Conservation (phyloP, 1,140 invertebrate species). For the Spodoptera litura region DNA sequence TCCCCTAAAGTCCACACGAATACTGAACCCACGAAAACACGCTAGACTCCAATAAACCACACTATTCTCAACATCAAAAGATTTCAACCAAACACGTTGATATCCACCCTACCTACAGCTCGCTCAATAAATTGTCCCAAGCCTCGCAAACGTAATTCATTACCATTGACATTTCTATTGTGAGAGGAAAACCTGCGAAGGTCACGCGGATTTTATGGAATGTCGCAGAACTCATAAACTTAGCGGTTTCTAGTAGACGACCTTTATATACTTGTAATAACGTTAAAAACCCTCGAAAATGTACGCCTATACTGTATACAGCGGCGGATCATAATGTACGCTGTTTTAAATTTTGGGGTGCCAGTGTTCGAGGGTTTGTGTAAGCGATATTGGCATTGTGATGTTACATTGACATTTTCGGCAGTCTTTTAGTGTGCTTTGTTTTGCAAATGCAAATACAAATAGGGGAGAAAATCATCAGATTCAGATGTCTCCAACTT, state of each 20-base stretch:
- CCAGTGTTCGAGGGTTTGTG: not conserved
- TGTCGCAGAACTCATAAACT: slow-evolving; percentile 20
- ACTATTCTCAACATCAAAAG: not conserved
- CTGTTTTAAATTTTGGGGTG: slow-evolving; percentile 14
- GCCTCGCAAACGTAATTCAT: slow-evolving; percentile 11
- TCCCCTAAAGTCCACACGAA: too few species aligned
- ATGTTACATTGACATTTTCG: not conserved
- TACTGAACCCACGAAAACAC: too few species aligned
- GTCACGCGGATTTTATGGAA: slow-evolving; percentile 10
- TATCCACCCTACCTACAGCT: not conserved
- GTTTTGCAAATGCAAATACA: too few species aligned
- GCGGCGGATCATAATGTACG: slow-evolving; percentile 27
- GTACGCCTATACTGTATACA: slow-evolving; percentile 26
- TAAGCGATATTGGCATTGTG: not conserved
- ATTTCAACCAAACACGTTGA: not conserved
- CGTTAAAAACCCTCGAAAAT: slow-evolving; percentile 35
- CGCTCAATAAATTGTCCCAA: slow-evolving; percentile 5
- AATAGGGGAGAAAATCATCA: too few species aligned
- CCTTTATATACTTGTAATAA: slow-evolving; percentile 29
- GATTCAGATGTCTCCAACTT: too few species aligned
- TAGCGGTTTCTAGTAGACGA: slow-evolving; percentile 17
- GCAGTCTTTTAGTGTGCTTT: too few species aligned
- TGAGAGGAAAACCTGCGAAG: slow-evolving; percentile 7
- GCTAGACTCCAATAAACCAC: too few species aligned
- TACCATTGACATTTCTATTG: slow-evolving; percentile 32